Percentiles rank a stretch among this genome's conserved stretches.
Evolutionary conservation across 2,797 vertebrate species (phyloP).

Genomic region (Acanthurus leucopareius): DNA sequence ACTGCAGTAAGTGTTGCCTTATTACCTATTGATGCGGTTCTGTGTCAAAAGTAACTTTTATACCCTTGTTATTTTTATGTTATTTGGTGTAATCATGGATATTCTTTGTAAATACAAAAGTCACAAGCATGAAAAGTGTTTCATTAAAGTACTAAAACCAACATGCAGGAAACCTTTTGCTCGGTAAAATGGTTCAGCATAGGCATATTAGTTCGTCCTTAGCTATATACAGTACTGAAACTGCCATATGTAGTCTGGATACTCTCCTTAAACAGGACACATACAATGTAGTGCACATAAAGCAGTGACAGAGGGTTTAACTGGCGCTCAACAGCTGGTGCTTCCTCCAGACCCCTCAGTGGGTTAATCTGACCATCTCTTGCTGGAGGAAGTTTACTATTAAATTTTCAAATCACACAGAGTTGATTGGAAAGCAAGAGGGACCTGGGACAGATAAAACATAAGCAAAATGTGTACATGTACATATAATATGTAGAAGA

Average conservation of each 20-base stretch:
- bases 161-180: not conserved
- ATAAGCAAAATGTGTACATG: too few relatives aligned
- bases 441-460: too few relatives aligned
- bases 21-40: not conserved
- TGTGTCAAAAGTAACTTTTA: not conserved
- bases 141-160: not conserved
- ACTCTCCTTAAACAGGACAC: not conserved
- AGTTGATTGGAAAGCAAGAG: too few relatives aligned
- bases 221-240: not conserved
- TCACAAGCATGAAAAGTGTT: not conserved
- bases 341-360: not conserved
- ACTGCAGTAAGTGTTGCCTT: not conserved
- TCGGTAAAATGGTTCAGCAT: not conserved
- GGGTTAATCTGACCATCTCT: conserved; percentile 8
- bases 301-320: conserved; percentile 20
- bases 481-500: too few relatives aligned
- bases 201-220: not conserved
- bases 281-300: not conserved
- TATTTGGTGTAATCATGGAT: not conserved
- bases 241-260: not conserved
- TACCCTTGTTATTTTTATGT: not conserved
- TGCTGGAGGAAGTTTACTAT: not conserved
- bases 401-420: not conserved
- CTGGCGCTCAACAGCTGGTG: not conserved
- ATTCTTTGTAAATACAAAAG: not conserved